Conservation (phyloP, 2,113 vertebrate species). For the cat (Felis catus) region F.catus_Fca126_mat1.0 CM031415.1:76607501-76608000, state of each 20-base stretch:
- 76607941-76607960: not conserved
- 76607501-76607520: not conserved
- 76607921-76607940: not conserved
- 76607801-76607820: not conserved
- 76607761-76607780: not conserved
- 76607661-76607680: not conserved
- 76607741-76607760: not conserved
- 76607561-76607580: not conserved
- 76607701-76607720: not conserved
- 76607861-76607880: not conserved
- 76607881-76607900: not conserved
- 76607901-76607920: not conserved
- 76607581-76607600: not conserved
- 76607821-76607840: not conserved
- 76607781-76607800: not conserved
- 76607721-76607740: not conserved
- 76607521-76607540: conserved; percentile 7
- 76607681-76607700: not conserved
- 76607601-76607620: not conserved
- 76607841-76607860: not conserved
- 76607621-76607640: not conserved
- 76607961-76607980: not conserved
- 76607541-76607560: not conserved
- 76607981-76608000: not conserved
- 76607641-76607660: not conserved